These are phyloP conservation scores for Perithous albicinctus DNA, from an alignment of 2,888 invertebrate genomes.

Conservation along the genomic window DNA sequence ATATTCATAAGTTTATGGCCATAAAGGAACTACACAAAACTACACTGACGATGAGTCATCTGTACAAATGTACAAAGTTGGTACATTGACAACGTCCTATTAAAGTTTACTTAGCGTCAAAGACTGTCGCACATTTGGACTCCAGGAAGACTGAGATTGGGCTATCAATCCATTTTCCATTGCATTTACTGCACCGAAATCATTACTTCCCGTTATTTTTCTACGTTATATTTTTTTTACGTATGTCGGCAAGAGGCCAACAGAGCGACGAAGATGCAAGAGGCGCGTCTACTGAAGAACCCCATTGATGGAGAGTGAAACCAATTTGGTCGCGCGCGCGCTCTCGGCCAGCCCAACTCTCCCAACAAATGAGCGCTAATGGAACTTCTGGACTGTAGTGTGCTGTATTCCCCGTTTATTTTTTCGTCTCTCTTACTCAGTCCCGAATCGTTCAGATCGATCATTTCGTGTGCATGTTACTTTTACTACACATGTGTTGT, in stretches of 20 bases:
- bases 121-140: slow-evolving; percentile 12
- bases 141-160: slow-evolving; percentile 41
- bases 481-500: slow-evolving; percentile 5
- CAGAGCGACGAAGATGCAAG: background rate
- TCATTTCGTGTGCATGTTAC: slow-evolving; percentile 37
- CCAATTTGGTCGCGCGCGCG: slow-evolving; percentile 65
- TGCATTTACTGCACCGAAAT: slow-evolving; percentile 16
- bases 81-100: slow-evolving; percentile 59
- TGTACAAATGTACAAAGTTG: background rate
- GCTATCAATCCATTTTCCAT: slow-evolving; percentile 44
- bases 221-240: slow-evolving; percentile 25
- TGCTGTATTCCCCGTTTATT: slow-evolving; percentile 2
- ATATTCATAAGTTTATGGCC: background rate
- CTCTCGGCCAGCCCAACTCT: slow-evolving; percentile 14
- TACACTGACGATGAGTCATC: background rate
- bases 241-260: slow-evolving; percentile 1
- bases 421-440: slow-evolving; percentile 27
- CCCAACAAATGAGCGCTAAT: slow-evolving; percentile 64
- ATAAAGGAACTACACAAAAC: background rate
- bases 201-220: slow-evolving; percentile 16
- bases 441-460: slow-evolving; percentile 48
- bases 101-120: slow-evolving; percentile 69
- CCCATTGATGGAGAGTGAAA: slow-evolving; percentile 64
- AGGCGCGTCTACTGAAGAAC: background rate
- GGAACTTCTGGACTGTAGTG: slow-evolving; percentile 52